Conservation (phyloP, 2,113 vertebrate species). For the Neodon shergylaensis region DNA sequence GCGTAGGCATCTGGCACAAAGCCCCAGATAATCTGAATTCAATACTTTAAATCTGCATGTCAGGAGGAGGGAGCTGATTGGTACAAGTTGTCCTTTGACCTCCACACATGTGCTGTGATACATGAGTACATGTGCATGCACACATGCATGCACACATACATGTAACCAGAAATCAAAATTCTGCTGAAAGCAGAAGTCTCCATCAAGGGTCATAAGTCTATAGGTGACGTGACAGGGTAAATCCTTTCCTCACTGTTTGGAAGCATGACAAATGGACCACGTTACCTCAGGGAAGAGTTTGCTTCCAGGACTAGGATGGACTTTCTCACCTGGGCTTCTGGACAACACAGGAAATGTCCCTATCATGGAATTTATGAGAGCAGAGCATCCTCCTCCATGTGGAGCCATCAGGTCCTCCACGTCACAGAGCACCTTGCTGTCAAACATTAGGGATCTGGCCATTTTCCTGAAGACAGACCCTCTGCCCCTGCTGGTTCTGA, state of each 20-base stretch:
- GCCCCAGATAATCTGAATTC: neutral
- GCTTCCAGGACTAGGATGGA: rapidly evolving
- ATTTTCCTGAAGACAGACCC: rapidly evolving
- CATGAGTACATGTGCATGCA: neutral
- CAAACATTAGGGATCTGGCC: rapidly evolving
- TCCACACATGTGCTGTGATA: neutral
- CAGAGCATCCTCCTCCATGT: neutral
- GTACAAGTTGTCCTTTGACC: neutral
- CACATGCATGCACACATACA: too few species aligned
- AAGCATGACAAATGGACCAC: rapidly evolving
- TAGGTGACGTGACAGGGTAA: too few species aligned
- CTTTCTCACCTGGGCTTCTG: neutral
- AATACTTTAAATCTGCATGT: too few species aligned
- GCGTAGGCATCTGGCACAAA: neutral
- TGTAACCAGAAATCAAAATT: neutral
- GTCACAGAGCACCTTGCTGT: neutral
- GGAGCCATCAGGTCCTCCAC: neutral
- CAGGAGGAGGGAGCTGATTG: neutral
- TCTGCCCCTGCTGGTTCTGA: neutral
- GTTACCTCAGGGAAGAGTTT: neutral
- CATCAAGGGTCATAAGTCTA: too few species aligned
- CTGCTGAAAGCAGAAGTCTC: neutral
- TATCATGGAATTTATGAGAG: neutral
- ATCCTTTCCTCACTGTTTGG: neutral
- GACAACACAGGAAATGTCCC: rapidly evolving